Evolutionary conservation across 2,797 vertebrate species (phyloP), one percentile per base, ranked within the genome.

Genomic region (Schizopygopsis malacanthus): DNA sequence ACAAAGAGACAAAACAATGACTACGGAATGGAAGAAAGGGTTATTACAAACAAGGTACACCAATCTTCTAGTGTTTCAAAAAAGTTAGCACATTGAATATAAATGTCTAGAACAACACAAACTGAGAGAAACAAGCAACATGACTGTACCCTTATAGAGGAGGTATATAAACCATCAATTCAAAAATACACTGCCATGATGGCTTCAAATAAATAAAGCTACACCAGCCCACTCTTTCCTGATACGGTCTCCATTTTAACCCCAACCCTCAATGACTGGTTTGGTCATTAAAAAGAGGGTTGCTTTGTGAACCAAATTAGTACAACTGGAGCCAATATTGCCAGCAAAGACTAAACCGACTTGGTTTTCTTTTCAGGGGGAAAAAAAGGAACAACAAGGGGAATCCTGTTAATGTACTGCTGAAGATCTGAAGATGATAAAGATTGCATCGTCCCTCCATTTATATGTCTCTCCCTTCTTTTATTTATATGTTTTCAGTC

Each of bases 301-400:
- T 78, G 75, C 73, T 56, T 69, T 8, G 12, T 61, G 52, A 41
- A 65, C 37, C 39, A 20, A 85, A 65, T 75, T 85, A 28, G 90
- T 90, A 92, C 85, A 89, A 86, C 86, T 89, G 90, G 61, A 90
- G 83, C 84, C 86, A 89, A 88, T 83, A 87, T 78, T 65, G 81
- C 73, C 85, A 81, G 83, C 47, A 82, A 85, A 80, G 81, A 81
- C 81, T 59, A 76, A 56, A 72, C 67, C 33, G 43, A 82, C 50
- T 52, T 39, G 0, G 28, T 50, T 78, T 79, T 72, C 0, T 76
- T 87, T 83, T 71, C 54, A 56, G 85, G 78, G 63, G 33, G 11
- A 9, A 79, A 75, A 39, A 22, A 72, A 72, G 47, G 71, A 67
- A 63, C 6, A 63, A 7, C 20, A 39, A 72, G 52, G 80, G 81